A percentile compares a stretch with the other conserved stretches of the same genome.
These are phyloP conservation scores for Rhagophthalmus giganteus DNA, from an alignment of 2,888 invertebrate genomes.

Conservation along the genomic window DNA sequence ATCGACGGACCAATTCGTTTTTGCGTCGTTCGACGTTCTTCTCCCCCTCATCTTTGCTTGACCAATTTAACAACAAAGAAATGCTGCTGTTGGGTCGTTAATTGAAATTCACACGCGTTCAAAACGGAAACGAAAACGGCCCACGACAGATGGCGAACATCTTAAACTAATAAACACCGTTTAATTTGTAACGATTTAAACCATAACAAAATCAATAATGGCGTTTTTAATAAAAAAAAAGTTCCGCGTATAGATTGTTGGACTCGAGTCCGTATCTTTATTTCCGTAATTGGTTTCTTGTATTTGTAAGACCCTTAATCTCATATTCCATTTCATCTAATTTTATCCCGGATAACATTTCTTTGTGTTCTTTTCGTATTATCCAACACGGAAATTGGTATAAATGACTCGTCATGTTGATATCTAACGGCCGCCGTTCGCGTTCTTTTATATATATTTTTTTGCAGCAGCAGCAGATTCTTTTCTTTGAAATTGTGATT, in stretches of 20 bases:
- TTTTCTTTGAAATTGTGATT: no score
- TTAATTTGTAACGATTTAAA: slow-evolving; percentile 39
- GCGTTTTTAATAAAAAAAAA: slow-evolving; percentile 31
- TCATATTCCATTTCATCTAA: slow-evolving; percentile 43
- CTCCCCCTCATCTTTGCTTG: no score
- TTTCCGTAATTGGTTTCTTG: slow-evolving; percentile 48
- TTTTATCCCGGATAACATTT: slow-evolving; percentile 39
- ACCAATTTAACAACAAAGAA: no score
- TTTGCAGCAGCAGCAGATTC: no score
- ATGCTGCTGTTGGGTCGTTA: no score
- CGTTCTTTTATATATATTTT: no score
- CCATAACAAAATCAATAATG: slow-evolving; percentile 38
- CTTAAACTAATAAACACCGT: slow-evolving; percentile 8
- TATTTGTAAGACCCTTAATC: slow-evolving; percentile 45
- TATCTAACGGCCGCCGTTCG: slow-evolving; percentile 2
- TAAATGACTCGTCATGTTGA: slow-evolving; percentile 23
- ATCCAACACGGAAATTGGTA: slow-evolving; percentile 31
- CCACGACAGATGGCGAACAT: background rate
- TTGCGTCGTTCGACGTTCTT: no score
- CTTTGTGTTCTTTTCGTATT: slow-evolving; percentile 32
- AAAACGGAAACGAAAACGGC: background rate
- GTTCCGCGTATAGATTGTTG: slow-evolving; percentile 27
- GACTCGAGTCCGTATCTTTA: slow-evolving; percentile 37
- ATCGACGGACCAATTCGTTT: no score
- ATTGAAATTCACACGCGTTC: no score